Evolutionary conservation across 2,888 invertebrate species (phyloP), one percentile per base, ranked within the genome.

Genomic region (Hypolimnas misippus): DNA sequence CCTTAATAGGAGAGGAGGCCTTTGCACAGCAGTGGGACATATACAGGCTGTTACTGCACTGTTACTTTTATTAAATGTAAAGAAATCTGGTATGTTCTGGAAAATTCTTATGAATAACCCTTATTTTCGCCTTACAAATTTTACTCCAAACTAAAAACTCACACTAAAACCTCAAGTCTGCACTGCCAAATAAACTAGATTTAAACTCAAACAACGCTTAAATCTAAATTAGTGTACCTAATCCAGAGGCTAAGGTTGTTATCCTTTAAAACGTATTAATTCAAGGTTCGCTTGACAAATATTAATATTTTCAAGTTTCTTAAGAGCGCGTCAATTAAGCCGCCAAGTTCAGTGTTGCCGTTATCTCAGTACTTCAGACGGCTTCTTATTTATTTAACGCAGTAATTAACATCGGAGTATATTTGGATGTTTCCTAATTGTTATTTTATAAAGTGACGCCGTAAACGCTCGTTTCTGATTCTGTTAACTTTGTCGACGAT

Each of bases 331-430:
- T 56, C 65, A 56, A 63, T 68, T 63, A 66, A 66, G 68, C 52
- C 54, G 54, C 55, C 63, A 62, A 66, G 52, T 67, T 67, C 57
- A 57, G 57, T 57, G 49, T 25, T 52, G 38, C 62, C 56, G 84
- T 83, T 86, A 86, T 86, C 86, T 82, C 79, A 83, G 81, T 83
- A 82, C 84, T 84, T 85, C 86, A 87, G 86, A 78, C 79, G 77
- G 71, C 76, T 75, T 3, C 6, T 81, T 82, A 81, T 84, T 84
- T 83, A 82, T 79, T 79, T 75, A 79, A 75, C 76, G 75, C 74
- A 71, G 73, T 71, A 77, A 76, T 76, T 80, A 69, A 58, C 57
- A 72, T 70, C 62, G 46, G 68, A 77, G 73, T 71, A 71, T 73
- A 73, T 80, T 83, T 67, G 67, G 68, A 73, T 79, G 77, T 77